Conservation (phyloP, 2,888 invertebrate species). For the Allophyes oxyacanthae region DNA sequence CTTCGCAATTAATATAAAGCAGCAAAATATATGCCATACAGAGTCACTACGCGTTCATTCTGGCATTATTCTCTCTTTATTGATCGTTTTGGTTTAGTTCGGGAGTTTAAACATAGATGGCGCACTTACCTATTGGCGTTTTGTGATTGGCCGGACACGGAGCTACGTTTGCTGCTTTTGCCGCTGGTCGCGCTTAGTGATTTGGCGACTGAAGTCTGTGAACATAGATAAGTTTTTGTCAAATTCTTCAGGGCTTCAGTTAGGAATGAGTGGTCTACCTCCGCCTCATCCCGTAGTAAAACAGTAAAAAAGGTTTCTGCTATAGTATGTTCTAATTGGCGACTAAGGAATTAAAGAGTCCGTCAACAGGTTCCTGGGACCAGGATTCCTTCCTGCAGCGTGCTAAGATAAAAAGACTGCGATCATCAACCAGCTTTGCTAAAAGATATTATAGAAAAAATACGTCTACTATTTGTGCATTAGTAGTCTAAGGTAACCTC, state of each 20-base stretch:
- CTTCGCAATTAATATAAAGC: slow-evolving; percentile 81
- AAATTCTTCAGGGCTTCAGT: background rate
- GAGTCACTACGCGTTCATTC: slow-evolving; percentile 58
- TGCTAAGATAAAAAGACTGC: too few species aligned
- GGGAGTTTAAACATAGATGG: slow-evolving; percentile 23
- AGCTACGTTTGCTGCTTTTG: slow-evolving; percentile 84
- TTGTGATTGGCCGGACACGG: slow-evolving; percentile 85
- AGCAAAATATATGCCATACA: slow-evolving; percentile 85
- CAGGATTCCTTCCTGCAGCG: too few species aligned
- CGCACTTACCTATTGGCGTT: slow-evolving; percentile 82
- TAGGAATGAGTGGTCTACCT: too few species aligned
- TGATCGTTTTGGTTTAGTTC: slow-evolving; percentile 36
- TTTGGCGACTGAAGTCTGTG: slow-evolving; percentile 85
- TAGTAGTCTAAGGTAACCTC: too few species aligned
- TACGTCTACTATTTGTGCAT: too few species aligned
- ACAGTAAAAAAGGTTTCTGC: too few species aligned
- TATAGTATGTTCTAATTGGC: too few species aligned
- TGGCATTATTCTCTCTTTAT: slow-evolving; percentile 50
- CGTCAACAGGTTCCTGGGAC: too few species aligned
- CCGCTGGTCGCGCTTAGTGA: slow-evolving; percentile 83
- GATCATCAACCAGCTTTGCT: too few species aligned
- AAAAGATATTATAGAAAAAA: too few species aligned
- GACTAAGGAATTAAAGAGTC: too few species aligned
- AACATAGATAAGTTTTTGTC: slow-evolving; percentile 16
- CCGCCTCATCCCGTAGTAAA: too few species aligned